A percentile compares a stretch with the other conserved stretches of the same genome.
phyloP scores from a whole-genome alignment of 1,140 invertebrate genomes.

The Drosophila pachea region DNA sequence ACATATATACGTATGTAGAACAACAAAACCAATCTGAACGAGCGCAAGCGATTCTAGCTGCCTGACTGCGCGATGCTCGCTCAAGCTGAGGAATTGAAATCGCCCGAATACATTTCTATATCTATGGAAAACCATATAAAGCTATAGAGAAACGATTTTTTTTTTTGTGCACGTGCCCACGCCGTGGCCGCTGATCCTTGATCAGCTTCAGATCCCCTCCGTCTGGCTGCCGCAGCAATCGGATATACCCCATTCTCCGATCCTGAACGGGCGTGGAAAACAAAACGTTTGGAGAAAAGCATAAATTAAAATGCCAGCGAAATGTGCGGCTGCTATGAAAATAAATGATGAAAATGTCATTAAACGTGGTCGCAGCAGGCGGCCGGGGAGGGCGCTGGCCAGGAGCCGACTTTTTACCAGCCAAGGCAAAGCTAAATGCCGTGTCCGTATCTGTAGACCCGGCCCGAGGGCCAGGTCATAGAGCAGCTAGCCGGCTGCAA shows the following conservation, averaged over 20 bases:
- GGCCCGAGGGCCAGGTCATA: neutral
- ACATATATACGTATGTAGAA: neutral
- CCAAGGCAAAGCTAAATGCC: constrained; percentile 5
- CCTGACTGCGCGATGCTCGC: neutral
- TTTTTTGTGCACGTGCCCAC: too few species aligned
- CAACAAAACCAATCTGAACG: constrained; percentile 33
- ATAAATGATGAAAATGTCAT: constrained; percentile 65
- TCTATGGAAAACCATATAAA: neutral
- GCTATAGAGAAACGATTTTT: too few species aligned
- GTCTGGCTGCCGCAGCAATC: neutral
- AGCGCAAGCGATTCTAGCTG: neutral
- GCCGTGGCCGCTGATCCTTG: too few species aligned
- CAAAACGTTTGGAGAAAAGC: constrained; percentile 42
- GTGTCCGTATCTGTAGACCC: neutral
- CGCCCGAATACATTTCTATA: too few species aligned
- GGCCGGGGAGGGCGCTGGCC: neutral
- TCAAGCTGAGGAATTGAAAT: neutral
- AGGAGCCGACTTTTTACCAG: constrained; percentile 1
- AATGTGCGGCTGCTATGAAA: constrained; percentile 62
- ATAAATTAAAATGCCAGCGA: constrained; percentile 56
- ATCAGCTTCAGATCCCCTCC: too few species aligned
- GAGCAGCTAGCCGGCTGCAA: constrained; percentile 1
- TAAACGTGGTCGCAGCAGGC: constrained; percentile 14
- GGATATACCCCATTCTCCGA: neutral
- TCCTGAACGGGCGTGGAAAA: neutral